These are phyloP conservation scores for Limnodromus scolopaceus DNA, from an alignment of 2,797 vertebrate species.

Conservation along the genomic window DNA sequence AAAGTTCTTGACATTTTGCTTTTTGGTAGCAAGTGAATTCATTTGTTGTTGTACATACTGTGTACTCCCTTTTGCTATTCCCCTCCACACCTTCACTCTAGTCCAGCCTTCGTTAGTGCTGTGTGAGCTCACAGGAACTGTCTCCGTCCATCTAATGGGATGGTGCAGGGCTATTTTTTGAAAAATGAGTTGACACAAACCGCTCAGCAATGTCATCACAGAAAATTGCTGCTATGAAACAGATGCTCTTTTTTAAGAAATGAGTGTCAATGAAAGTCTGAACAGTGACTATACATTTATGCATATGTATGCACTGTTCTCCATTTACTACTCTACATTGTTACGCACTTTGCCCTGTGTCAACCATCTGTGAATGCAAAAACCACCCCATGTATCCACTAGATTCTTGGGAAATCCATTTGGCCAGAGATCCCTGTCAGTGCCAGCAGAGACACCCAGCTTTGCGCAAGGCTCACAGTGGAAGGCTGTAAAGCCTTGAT, in stretches of 20 bases:
- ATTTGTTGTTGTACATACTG: not conserved
- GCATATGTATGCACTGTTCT: not conserved
- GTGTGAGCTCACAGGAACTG: not conserved
- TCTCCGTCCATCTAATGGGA: not conserved
- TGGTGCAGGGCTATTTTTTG: not conserved
- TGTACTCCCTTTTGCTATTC: not conserved
- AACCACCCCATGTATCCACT: not conserved
- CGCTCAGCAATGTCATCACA: rapidly evolving
- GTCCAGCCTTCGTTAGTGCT: not conserved
- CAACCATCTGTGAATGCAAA: rapidly evolving
- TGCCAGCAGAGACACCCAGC: not conserved
- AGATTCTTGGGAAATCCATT: rapidly evolving
- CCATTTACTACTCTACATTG: not conserved
- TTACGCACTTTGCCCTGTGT: not conserved
- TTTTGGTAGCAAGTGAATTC: not conserved
- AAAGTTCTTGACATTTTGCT: not conserved
- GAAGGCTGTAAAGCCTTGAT: not conserved
- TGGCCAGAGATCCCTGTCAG: not conserved
- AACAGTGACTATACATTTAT: not conserved
- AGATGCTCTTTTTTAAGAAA: not conserved
- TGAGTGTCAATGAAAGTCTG: not conserved
- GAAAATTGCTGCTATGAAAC: not conserved
- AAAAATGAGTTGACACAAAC: not conserved
- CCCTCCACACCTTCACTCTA: not conserved
- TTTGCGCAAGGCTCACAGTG: rapidly evolving